Conservation (phyloP, 2,113 vertebrate genomes). For the Pavo muticus region DNA sequence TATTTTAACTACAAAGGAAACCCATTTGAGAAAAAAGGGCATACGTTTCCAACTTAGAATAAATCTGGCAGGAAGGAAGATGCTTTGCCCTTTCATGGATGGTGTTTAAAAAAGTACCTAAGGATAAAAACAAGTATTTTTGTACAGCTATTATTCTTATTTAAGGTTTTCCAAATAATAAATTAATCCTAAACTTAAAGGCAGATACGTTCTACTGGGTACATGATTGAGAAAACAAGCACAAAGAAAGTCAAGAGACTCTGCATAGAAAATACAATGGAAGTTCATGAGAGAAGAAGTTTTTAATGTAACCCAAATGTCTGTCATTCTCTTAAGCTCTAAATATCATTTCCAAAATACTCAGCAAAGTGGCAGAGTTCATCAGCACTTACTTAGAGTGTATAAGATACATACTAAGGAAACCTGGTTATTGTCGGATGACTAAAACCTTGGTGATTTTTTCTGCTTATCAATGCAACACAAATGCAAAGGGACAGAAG, state of each 20-base stretch:
- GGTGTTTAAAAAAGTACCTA: neutral
- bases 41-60: neutral
- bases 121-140: neutral
- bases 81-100: fast-evolving
- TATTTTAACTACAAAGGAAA: neutral
- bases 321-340: neutral
- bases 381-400: neutral
- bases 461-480: neutral
- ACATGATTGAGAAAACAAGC: neutral
- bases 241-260: neutral
- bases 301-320: neutral
- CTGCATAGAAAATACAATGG: neutral
- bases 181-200: neutral
- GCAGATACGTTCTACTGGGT: neutral
- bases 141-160: neutral
- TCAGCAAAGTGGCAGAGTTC: neutral
- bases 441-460: neutral
- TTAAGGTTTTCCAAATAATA: neutral
- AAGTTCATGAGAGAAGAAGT: neutral
- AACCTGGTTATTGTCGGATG: neutral
- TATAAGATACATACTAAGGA: neutral
- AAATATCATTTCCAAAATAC: neutral
- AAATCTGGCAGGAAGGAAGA: neutral
- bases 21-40: neutral
- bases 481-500: neutral